phyloP scores from a whole-genome alignment of 2,797 vertebrate species.

The Liasis olivaceus region DNA sequence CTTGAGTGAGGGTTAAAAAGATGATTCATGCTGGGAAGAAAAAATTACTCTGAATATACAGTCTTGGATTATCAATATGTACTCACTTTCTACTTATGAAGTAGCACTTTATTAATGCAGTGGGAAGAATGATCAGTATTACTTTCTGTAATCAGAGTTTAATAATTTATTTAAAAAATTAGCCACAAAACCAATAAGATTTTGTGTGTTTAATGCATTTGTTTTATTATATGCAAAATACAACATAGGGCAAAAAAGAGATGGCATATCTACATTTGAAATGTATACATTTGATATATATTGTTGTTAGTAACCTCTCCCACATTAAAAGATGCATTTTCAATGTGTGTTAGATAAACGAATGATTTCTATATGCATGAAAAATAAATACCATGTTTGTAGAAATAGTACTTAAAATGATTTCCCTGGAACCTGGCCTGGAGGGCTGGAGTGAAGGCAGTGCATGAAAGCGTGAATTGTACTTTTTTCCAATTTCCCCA shows the following conservation, averaged over 20 bases:
- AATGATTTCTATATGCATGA: neutral
- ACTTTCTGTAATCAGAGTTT: neutral
- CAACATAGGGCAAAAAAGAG: neutral
- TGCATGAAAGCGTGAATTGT: neutral
- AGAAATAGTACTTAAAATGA: neutral
- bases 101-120: neutral
- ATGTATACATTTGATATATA: neutral
- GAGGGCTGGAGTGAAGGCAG: neutral
- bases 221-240: neutral
- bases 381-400: neutral
- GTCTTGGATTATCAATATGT: neutral
- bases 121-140: neutral
- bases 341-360: neutral
- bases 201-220: neutral
- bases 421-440: neutral
- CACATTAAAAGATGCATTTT: neutral
- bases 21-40: neutral
- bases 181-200: neutral
- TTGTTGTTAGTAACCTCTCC: neutral
- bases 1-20: neutral
- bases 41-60: neutral
- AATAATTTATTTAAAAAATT: neutral
- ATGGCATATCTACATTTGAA: neutral
- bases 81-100: neutral
- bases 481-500: neutral